A percentile compares a stretch with the other conserved stretches of the same genome.
phyloP scores from a whole-genome alignment of 1,140 invertebrate species.

The Drosophila lacertosa region DNA sequence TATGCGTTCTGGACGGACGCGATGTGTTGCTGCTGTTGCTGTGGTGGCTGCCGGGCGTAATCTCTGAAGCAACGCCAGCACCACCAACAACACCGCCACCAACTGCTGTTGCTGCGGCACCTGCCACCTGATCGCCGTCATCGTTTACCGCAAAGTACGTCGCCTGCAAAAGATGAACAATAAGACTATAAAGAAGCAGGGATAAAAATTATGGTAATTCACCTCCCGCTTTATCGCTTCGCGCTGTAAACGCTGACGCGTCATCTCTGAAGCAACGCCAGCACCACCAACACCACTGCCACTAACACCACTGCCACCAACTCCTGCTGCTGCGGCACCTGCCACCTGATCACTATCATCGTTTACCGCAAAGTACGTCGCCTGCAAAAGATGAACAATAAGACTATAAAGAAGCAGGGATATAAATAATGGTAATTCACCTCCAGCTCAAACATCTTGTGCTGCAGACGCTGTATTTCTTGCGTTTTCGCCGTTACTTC shows the following conservation, averaged over 20 bases:
- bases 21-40: conserved; percentile 57
- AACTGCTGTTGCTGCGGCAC: conserved; percentile 57
- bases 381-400: conserved; percentile 48
- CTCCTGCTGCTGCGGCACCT: conserved; percentile 57
- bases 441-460: no score
- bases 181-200: not conserved
- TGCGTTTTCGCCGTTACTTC: conserved; percentile 84
- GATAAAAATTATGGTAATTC: not conserved
- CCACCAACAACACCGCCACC: conserved; percentile 37
- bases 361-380: conserved; percentile 83
- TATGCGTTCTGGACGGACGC: conserved; percentile 71
- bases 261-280: conserved; percentile 35
- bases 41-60: conserved; percentile 43
- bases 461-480: conserved; percentile 85
- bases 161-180: conserved; percentile 48
- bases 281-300: no score
- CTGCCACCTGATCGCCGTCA: conserved; percentile 77
- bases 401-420: not conserved
- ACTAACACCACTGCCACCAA: conserved; percentile 31
- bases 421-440: conserved; percentile 68
- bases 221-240: no score
- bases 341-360: conserved; percentile 85
- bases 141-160: conserved; percentile 83
- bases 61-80: conserved; percentile 31
- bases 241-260: conserved; percentile 45